phyloP scores from a whole-genome alignment of 2,797 vertebrate species.

The Uromys caudimaculatus region DNA sequence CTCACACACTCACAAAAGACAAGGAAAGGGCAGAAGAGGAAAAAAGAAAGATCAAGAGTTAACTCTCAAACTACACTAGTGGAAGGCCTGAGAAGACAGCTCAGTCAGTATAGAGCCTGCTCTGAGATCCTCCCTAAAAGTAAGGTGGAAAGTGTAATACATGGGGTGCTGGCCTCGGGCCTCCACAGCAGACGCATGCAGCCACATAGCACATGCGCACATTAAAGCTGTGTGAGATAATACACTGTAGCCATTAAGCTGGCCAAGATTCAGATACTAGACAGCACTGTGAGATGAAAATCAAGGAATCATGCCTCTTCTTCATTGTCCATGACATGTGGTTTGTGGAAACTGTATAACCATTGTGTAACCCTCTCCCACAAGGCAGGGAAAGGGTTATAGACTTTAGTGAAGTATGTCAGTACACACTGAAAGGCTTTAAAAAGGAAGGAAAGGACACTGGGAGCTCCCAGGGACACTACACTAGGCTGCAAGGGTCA shows the following conservation, averaged over 20 bases:
- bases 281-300: neutral
- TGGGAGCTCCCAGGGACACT: neutral
- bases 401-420: neutral
- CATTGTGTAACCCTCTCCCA: neutral
- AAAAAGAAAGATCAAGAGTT: neutral
- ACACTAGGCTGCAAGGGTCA: fast-evolving
- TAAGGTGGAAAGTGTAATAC: neutral
- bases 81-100: neutral
- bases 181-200: too few species aligned
- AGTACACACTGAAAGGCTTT: neutral
- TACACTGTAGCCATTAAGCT: neutral
- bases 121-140: neutral
- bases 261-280: neutral
- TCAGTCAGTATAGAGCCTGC: neutral
- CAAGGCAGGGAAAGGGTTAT: neutral
- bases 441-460: neutral
- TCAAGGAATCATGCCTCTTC: neutral
- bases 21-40: neutral
- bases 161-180: neutral
- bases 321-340: neutral
- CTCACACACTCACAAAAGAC: neutral
- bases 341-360: neutral
- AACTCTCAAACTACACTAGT: neutral
- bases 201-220: neutral
- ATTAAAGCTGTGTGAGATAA: neutral